Evolutionary conservation across 2,797 vertebrate genomes (phyloP).

Genomic region (Crypturellus tataupa): DNA sequence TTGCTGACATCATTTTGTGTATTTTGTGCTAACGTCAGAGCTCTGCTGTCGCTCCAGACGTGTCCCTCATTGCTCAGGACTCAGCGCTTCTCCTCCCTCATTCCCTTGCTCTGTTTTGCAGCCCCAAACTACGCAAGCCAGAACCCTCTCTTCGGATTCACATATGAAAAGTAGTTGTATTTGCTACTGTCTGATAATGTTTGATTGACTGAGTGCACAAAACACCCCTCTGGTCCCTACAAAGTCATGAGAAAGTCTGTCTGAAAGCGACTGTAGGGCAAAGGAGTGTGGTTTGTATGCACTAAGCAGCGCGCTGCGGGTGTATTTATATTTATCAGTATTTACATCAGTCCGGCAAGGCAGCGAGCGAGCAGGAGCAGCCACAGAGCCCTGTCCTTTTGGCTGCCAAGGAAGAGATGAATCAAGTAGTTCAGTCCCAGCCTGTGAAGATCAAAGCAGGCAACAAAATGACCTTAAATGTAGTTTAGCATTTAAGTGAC

Average conservation of each 20-base stretch:
- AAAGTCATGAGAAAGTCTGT: neutral
- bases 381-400: neutral
- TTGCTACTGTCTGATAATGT: neutral
- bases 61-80: neutral
- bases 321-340: neutral
- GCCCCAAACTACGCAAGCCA: neutral
- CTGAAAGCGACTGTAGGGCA: rapidly evolving
- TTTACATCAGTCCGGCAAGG: neutral
- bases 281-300: neutral
- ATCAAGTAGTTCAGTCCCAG: neutral
- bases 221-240: neutral
- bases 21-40: neutral
- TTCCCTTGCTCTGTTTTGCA: neutral
- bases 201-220: neutral
- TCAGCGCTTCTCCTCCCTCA: neutral
- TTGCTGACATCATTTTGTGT: rapidly evolving
- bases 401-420: neutral
- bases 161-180: neutral
- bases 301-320: rapidly evolving
- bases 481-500: neutral
- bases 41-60: neutral
- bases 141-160: neutral
- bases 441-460: neutral
- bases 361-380: neutral
- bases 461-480: neutral